Evolutionary conservation across 2,797 vertebrate genomes (phyloP), one percentile per base, ranked within the genome.

Genomic region (Apogon hyalosoma): DNA sequence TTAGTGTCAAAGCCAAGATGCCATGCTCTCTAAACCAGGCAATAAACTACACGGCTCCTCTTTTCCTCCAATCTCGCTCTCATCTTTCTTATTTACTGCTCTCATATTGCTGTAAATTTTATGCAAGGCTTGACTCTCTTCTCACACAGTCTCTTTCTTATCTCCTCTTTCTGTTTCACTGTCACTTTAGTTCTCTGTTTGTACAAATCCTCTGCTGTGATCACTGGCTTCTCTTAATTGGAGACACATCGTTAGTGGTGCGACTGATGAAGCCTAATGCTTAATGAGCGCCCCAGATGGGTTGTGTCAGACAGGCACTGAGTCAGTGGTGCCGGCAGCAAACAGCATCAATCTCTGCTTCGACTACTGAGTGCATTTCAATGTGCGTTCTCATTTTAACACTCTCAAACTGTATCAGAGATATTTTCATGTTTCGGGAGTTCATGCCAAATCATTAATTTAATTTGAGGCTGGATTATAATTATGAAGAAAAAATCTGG

Each of bases 141-240:
- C 79, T 63, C 69, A 39, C 72, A 43, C 77, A 15, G 70, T 24
- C 77, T 38, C 70, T 69, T 47, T 67, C 75, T 82, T 79, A 80
- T 86, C 63, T 68, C 65, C 72, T 31, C 66, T 62, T 50, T 73
- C 69, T 28, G 65, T 77, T 52, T 53, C 64, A 79, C 71, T 71
- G 79, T 85, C 84, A 77, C 80, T 77, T 73, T 61, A 11, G 49
- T 69, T 69, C 61, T 68, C 77, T 39, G 81, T 88, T 84, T 86
- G 77, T 79, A 85, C 87, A 87, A 90, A 91, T 87, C 83, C 89
- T 75, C 87, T 5, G 85, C 88, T 87, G 86, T 92, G 88, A 93
- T 93, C 91, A 91, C 80, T 82, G 79, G 74, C 67, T 70, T 71
- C 76, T 90, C 82, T 91, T 94, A 94, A 94, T 94, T 92, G 90